Evolutionary conservation across 1,140 invertebrate species (phyloP), one percentile per base, ranked within the genome.

Genomic region (Phortica variegata): DNA sequence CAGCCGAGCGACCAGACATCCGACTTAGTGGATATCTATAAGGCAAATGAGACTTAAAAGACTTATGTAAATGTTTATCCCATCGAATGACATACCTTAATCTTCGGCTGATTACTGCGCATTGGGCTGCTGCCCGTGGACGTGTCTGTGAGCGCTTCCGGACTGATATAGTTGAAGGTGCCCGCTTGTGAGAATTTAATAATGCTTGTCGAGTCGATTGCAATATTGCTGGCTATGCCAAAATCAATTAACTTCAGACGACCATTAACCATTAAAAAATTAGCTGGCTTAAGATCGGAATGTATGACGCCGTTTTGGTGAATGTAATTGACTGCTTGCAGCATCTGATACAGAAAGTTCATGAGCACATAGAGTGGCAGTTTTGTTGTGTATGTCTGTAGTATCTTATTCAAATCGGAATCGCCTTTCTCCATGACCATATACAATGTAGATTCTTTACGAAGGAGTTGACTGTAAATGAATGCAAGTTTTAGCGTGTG

Each of bases 1-100:
- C 95, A 97, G 12, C 96, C 96, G 20, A 98, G 79, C 0, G 94
- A 96, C 96, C 96, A 98, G 12, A 99, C 91, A 77, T 99, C 96
- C 10, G 93, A 93, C 65, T 93, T 95, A 46, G 86, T 89, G 49
- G 87, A 90, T 47, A 97, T 89, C 90, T 96, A 74, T 46, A 81
- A 75, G 60, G 44, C 6, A 42, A 48, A 17, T n/a, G n/a, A n/a
- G 36, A 34, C 26, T 9, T 29, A 15, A 10, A 43, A 33, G 8
- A 19, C 56, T 54, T 37, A 47, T 49, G 40, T 43, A 32, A 26
- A 3, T 42, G 6, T 23, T 34, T 21, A 13, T 12, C 10, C 3
- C 26, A 43, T n/a, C n/a, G n/a, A n/a, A n/a, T n/a, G n/a, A n/a
- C n/a, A 20, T 32, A 59, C 53, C 49, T 76, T 75, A 16, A 76